Base-by-base conservation (phyloP, 2,888 invertebrate genomes). In the Eueremaeus valkanovi region DNA sequence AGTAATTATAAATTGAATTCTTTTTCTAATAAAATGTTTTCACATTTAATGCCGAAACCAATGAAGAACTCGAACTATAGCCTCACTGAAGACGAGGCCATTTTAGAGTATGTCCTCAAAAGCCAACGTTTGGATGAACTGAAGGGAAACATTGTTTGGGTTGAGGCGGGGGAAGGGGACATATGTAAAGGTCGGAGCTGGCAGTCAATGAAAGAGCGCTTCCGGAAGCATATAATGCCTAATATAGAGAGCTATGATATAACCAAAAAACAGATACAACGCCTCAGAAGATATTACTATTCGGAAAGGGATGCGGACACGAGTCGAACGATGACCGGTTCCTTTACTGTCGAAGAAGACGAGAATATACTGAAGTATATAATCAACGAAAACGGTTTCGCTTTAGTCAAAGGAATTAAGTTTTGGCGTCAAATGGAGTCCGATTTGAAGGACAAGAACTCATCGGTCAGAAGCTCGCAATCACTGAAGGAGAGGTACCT, bases 121-220 rank as follows among this genome's bases (percentile, higher is more conserved):
- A 24, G 40, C 6, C 24, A 33, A 6, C 27, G 66, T 6, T 74
- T 61, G 31, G 40, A 24, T 40, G 74, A 74, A 36, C 18, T 66
- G 0, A 63, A 66, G 36, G 74, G 74, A 3, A 58, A 61, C 8
- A 16, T 16, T 29, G 18, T 74, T 33, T 74, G 74, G 74, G 24
- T 29, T 40, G 61, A 42, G 16, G 55, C 55, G 9, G 74, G 66
- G 24, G 16, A 24, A 24, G 13, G 3, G 18, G 29, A 24, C 13
- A n/a, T 74, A 18, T 61, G 61, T 45, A n/a, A 21, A 2, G 49
- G 29, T 9, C 18, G 74, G 11, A 45, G 61, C 13, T 74, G 66
- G 63, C 74, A 74, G 55, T 61, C 61, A 21, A 74, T 74, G 74
- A 74, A 74, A 74, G 40, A 74, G 27, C 27, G 63, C 16, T 74